phyloP scores from a whole-genome alignment of 2,113 vertebrate genomes.

The Sylvietta virens region DNA sequence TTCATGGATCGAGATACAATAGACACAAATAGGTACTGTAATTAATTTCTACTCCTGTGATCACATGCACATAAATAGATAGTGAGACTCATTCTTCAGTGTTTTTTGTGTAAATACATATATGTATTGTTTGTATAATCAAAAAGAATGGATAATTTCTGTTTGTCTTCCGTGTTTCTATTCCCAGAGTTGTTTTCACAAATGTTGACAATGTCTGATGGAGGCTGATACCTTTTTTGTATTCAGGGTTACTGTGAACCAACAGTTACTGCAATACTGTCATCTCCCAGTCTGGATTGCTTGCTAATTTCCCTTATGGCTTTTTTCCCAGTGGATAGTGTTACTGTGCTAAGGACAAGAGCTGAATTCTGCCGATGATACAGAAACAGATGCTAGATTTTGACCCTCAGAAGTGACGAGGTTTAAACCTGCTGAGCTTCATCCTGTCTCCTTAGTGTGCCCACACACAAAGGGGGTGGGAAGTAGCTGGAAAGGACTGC shows the following conservation, averaged over 20 bases:
- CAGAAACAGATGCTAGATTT: neutral
- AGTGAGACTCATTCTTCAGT: neutral
- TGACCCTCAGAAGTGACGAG: neutral
- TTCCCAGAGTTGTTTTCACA: neutral
- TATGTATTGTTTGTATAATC: neutral
- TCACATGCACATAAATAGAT: neutral
- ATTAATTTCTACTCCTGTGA: neutral
- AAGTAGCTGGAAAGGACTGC: neutral
- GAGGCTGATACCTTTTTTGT: neutral
- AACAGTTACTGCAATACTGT: neutral
- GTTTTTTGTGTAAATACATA: neutral
- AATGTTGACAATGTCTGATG: neutral
- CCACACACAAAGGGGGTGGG: fast-evolving
- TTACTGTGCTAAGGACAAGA: neutral
- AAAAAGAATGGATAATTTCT: neutral
- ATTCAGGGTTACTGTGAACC: neutral
- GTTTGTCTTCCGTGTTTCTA: neutral
- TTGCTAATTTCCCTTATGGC: neutral
- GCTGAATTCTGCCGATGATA: neutral
- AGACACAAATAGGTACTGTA: neutral
- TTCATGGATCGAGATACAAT: neutral
- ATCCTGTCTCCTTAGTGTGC: neutral
- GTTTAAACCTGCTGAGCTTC: neutral
- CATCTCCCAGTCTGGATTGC: neutral
- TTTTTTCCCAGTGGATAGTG: neutral